A percentile compares a stretch with the other conserved stretches of the same genome.
These are phyloP conservation scores for Platalea minor DNA, from an alignment of 2,797 vertebrate species.

Conservation along the genomic window DNA sequence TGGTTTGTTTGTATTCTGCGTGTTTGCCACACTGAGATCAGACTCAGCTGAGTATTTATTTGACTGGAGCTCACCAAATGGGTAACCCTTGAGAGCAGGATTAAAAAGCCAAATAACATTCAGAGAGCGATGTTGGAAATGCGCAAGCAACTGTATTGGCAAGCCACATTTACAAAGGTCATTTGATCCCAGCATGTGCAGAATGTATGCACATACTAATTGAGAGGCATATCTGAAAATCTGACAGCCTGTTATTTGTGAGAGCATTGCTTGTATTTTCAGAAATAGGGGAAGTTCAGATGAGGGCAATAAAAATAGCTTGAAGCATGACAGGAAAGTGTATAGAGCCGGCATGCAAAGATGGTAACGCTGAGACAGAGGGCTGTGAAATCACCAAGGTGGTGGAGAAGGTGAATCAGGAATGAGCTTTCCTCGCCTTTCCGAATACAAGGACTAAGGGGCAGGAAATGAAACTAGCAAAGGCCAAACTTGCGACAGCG, in stretches of 20 bases:
- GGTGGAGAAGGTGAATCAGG: not conserved
- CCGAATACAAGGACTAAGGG: not conserved
- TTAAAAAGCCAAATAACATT: constrained; percentile 29
- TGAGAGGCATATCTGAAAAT: constrained; percentile 1
- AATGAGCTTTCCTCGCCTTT: not conserved
- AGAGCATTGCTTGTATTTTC: not conserved
- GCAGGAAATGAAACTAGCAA: not conserved
- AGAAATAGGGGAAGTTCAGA: not conserved
- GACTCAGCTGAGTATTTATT: constrained; percentile 3
- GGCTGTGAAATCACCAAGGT: not conserved
- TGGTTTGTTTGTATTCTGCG: not conserved
- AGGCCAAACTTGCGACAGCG: not conserved
- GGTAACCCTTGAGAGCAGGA: constrained; percentile 1
- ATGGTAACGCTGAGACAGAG: not conserved
- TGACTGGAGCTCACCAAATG: constrained; percentile 6
- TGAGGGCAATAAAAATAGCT: not conserved
- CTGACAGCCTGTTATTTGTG: not conserved
- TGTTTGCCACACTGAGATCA: not conserved
- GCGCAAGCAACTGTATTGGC: not conserved
- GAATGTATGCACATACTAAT: constrained; percentile 36
- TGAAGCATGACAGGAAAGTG: not conserved
- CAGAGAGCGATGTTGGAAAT: not conserved
- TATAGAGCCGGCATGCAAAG: not conserved
- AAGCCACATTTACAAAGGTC: constrained; percentile 17
- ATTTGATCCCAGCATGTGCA: constrained; percentile 39